Evolutionary conservation across 2,797 vertebrate genomes (phyloP).

Genomic region (Clarias platycephalus): DNA sequence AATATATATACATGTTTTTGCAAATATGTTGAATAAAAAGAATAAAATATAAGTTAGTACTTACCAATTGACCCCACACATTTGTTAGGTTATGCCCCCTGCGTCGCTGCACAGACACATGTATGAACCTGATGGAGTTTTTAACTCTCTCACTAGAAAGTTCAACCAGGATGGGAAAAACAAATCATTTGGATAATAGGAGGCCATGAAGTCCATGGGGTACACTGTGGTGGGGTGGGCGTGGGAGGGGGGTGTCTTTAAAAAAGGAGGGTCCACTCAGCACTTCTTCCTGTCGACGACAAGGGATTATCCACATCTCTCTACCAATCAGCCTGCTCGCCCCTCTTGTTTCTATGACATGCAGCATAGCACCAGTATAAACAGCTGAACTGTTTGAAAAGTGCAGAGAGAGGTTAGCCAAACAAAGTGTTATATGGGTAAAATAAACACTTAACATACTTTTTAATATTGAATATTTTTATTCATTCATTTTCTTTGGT

Average conservation of each 20-base stretch:
- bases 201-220: conserved; percentile 61
- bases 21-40: conserved; percentile 21
- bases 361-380: conserved; percentile 43
- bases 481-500: background rate
- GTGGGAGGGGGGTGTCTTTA: conserved; percentile 31
- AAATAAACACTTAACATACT: background rate
- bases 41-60: conserved; percentile 60
- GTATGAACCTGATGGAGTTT: conserved; percentile 71
- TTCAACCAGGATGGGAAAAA: conserved; percentile 73
- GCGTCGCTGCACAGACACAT: conserved; percentile 70
- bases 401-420: conserved; percentile 50
- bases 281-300: conserved; percentile 70
- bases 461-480: background rate
- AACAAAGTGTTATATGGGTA: conserved; percentile 12
- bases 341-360: conserved; percentile 63
- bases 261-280: conserved; percentile 77
- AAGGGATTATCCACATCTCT: conserved; percentile 54
- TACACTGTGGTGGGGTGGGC: conserved; percentile 20
- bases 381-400: conserved; percentile 13
- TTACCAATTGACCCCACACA: conserved; percentile 79
- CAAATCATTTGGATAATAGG: conserved; percentile 71
- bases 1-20: conserved; percentile 4
- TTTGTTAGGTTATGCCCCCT: conserved; percentile 78
- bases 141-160: conserved; percentile 70
- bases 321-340: conserved; percentile 64